phyloP scores from a whole-genome alignment of 2,797 vertebrate genomes.

The Lateolabrax maculatus region DNA sequence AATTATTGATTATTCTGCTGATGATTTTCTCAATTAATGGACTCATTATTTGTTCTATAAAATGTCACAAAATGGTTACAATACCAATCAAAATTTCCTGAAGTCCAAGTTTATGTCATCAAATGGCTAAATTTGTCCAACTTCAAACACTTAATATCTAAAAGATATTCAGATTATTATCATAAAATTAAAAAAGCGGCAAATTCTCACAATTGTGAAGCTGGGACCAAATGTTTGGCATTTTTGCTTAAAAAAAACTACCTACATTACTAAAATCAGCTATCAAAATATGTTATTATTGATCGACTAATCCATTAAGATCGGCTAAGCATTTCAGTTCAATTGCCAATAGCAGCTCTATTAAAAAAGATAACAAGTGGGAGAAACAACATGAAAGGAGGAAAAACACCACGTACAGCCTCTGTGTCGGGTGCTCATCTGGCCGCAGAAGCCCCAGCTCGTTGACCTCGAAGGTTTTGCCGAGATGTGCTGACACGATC shows the following conservation, averaged over 20 bases:
- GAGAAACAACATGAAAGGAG: background rate
- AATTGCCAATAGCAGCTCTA: background rate
- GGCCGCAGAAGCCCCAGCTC: slow-evolving; percentile 95
- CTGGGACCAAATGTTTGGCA: background rate
- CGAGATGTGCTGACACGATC: slow-evolving; percentile 89
- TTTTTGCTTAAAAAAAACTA: background rate
- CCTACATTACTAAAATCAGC: background rate
- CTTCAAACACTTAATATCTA: too few species aligned
- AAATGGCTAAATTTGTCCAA: too few species aligned
- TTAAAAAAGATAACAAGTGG: background rate
- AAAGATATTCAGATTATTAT: background rate
- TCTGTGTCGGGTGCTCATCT: slow-evolving; percentile 88
- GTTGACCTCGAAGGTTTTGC: slow-evolving; percentile 93
- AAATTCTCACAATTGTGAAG: background rate
- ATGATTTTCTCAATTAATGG: too few species aligned
- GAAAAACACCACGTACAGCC: slow-evolving; percentile 85
- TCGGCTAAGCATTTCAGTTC: background rate
- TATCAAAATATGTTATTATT: background rate
- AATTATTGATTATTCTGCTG: too few species aligned
- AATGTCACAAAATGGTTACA: background rate
- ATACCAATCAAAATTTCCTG: too few species aligned
- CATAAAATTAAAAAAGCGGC: background rate
- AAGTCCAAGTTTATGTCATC: too few species aligned
- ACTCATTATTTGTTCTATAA: background rate
- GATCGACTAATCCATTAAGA: accelerated